phyloP scores from a whole-genome alignment of 2,888 invertebrate genomes.

The Ariolimax columbianus region DNA sequence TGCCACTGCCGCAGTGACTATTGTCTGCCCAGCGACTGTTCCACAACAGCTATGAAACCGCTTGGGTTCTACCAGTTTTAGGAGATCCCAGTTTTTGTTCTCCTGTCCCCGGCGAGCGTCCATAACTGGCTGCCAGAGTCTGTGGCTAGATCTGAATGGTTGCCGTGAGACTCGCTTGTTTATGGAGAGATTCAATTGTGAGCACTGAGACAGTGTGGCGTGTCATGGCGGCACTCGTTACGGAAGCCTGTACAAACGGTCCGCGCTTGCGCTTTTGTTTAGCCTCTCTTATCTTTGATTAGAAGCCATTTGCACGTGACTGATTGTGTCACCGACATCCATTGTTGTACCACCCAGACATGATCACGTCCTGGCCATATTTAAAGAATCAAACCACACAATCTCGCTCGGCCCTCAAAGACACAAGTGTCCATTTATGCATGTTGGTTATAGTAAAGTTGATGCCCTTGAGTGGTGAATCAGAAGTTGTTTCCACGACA shows the following conservation, averaged over 20 bases:
- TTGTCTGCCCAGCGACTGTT: conserved; percentile 20
- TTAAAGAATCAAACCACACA: not conserved
- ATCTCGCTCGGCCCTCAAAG: not conserved
- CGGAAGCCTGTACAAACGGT: conserved; percentile 7
- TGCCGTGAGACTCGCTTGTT: conserved; percentile 1
- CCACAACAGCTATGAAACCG: not conserved
- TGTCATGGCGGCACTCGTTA: not conserved
- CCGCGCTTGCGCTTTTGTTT: conserved; percentile 37
- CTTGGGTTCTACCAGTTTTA: not conserved
- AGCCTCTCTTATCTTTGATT: conserved; percentile 21
- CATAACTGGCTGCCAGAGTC: not conserved
- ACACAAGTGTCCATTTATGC: conserved; percentile 9
- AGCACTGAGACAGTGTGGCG: not conserved
- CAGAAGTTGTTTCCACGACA: too few species aligned
- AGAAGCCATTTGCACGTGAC: conserved; percentile 36
- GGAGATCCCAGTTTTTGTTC: not conserved
- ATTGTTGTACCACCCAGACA: conserved; percentile 16
- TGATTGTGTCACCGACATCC: not conserved
- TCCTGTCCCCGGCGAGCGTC: not conserved
- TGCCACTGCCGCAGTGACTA: not conserved
- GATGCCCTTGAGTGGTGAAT: too few species aligned
- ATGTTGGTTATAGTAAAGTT: not conserved
- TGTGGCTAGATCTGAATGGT: not conserved
- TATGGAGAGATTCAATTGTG: conserved; percentile 1
- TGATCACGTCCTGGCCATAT: conserved; percentile 11